Evolutionary conservation across 2,797 vertebrate genomes (phyloP).

Genomic region (Scolopax bukidnonensis): DNA sequence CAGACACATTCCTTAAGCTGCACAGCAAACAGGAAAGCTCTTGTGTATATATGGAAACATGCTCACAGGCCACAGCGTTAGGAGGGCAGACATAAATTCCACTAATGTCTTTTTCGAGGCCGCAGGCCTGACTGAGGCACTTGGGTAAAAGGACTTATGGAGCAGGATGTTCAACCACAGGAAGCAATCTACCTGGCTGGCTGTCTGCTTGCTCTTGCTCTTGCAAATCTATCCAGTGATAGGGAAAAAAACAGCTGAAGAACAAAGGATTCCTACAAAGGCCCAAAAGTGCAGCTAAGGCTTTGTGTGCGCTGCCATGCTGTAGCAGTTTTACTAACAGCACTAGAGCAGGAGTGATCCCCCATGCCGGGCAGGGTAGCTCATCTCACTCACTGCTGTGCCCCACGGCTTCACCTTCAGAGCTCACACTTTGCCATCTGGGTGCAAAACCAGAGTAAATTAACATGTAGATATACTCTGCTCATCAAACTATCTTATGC

Average conservation of each 20-base stretch:
- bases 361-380: background rate
- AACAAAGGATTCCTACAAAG: background rate
- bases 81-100: background rate
- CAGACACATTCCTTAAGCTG: background rate
- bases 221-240: background rate
- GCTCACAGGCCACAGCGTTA: background rate
- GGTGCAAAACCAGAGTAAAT: background rate
- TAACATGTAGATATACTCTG: background rate
- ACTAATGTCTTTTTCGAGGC: background rate
- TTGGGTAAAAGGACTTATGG: background rate
- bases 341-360: background rate
- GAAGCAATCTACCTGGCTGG: background rate
- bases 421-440: background rate
- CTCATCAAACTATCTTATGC: background rate
- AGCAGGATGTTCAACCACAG: rapidly evolving
- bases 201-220: background rate
- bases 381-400: background rate
- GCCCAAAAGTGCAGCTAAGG: background rate
- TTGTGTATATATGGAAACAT: background rate
- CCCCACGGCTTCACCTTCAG: background rate
- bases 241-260: background rate
- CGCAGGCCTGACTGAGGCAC: background rate
- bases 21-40: background rate
- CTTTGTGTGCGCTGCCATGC: background rate
- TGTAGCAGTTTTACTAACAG: background rate